phyloP scores from a whole-genome alignment of 30 jellyfish, hydroid and myxozoan species.

The Aurelia sp. region DNA sequence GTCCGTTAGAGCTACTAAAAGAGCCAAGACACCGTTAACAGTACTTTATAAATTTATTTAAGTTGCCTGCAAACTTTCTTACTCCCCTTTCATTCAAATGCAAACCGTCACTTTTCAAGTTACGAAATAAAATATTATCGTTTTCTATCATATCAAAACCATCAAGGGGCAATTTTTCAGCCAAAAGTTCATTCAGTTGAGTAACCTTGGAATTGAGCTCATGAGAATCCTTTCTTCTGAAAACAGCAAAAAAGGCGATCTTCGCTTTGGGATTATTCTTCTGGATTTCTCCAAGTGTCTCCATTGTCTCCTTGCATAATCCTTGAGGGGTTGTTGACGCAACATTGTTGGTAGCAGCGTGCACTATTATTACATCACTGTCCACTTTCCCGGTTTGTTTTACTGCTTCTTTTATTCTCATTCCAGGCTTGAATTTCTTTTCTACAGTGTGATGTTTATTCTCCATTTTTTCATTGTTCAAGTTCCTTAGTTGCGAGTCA shows the following conservation, averaged over 20 bases:
- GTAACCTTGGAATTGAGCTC: too few species aligned
- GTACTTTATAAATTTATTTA: too few species aligned
- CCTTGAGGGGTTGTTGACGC: too few species aligned
- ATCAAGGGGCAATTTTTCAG: conserved; percentile 25
- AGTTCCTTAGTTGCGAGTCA: conserved; percentile 41
- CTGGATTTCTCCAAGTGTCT: neutral
- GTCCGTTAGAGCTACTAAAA: too few species aligned
- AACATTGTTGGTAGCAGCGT: too few species aligned
- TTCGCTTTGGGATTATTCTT: too few species aligned
- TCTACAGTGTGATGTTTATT: conserved; percentile 19
- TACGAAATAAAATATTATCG: conserved; percentile 10
- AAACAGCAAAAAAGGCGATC: conserved; percentile 29
- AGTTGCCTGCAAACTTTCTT: neutral
- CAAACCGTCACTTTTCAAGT: conserved; percentile 22
- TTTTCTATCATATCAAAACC: conserved; percentile 39
- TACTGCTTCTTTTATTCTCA: conserved; percentile 28
- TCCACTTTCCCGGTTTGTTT: conserved; percentile 38
- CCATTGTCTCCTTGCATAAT: conserved; percentile 13
- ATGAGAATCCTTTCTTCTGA: conserved; percentile 21
- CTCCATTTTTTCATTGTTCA: conserved; percentile 11
- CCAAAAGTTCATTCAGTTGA: too few species aligned
- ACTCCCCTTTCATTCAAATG: conserved; percentile 30
- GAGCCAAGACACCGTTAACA: too few species aligned
- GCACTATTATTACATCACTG: too few species aligned
- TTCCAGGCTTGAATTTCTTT: too few species aligned